Evolutionary conservation across 2,113 vertebrate genomes (phyloP).

Genomic region (Trichomycterus rosablanca): DNA sequence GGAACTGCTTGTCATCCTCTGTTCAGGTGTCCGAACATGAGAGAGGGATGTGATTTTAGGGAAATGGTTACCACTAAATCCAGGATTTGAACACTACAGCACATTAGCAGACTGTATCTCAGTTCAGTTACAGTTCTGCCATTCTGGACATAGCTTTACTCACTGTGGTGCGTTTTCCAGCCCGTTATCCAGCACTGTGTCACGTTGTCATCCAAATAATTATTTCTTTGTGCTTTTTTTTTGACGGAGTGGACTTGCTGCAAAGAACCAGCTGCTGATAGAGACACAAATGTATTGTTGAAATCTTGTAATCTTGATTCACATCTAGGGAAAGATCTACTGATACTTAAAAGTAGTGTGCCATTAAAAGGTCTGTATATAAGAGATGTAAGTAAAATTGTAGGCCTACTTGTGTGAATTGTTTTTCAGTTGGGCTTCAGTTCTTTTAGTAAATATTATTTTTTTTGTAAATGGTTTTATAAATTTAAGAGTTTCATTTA

Average conservation of each 20-base stretch:
- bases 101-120: slow-evolving; percentile 47
- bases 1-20: not conserved
- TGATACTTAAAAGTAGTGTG: slow-evolving; percentile 41
- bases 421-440: slow-evolving; percentile 37
- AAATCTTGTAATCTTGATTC: not conserved
- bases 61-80: slow-evolving; percentile 42
- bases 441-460: slow-evolving; percentile 40
- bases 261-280: slow-evolving; percentile 4
- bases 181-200: slow-evolving; percentile 24
- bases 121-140: slow-evolving; percentile 29
- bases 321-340: too few species aligned
- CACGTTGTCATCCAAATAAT: not conserved
- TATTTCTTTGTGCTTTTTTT: slow-evolving; percentile 8
- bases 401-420: slow-evolving; percentile 41
- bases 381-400: slow-evolving; percentile 38
- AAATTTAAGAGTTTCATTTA: slow-evolving; percentile 36
- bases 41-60: slow-evolving; percentile 17
- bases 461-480: slow-evolving; percentile 47
- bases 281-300: slow-evolving; percentile 1
- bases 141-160: slow-evolving; percentile 1
- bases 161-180: not conserved
- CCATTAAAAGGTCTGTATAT: slow-evolving; percentile 44
- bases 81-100: slow-evolving; percentile 55
- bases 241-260: slow-evolving; percentile 5
- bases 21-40: too few species aligned